Base-by-base conservation (phyloP, 1,140 invertebrate species). In the Drosophila grimshawi region DNA sequence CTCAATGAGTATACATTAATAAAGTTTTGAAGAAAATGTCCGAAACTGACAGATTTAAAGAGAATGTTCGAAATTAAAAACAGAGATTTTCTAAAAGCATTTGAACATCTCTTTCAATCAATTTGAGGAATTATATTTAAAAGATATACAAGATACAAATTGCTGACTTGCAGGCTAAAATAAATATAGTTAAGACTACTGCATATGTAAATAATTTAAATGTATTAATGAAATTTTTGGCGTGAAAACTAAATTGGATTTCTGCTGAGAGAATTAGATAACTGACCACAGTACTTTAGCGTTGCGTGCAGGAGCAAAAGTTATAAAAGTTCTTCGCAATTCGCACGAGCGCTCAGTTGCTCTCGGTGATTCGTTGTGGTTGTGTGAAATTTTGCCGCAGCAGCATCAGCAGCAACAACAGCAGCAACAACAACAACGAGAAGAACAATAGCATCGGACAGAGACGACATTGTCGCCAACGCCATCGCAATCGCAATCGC, bases 331-430 rank as follows among this genome's bases (percentile, higher is more conserved):
- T 88, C 77, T 88, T 88, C 69, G 85, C 83, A 77, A 52, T 77
- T 74, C 77, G 79, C 62, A 83, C 85, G 85, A 89, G 77, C 73
- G 85, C 80, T 88, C 85, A 88, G 83, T 88, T 88, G 85, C 85
- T 88, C 83, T 88, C 88, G 85, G 83, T 88, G 80, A 89, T 86
- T 88, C 83, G 83, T 88, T 82, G 83, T 88, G 83, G 77, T 88
- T 82, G 83, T 88, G 73, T 80, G 80, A 88, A 76, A 68, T 72
- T 72, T 57, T 69, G 72, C 65, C 71, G 72, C 59, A 68, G 70
- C 70, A 77, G 30, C 75, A 77, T 51, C 63, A 73, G 72, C 69
- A 67, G 61, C 81, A 72, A 53, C 66, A 76, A 41, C 73, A 77
- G 19, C 67, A 62, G 63, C 80, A 77, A 37, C 57, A 57, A 39